phyloP scores from a whole-genome alignment of 2,888 invertebrate species.

The Amiota mariae region DNA sequence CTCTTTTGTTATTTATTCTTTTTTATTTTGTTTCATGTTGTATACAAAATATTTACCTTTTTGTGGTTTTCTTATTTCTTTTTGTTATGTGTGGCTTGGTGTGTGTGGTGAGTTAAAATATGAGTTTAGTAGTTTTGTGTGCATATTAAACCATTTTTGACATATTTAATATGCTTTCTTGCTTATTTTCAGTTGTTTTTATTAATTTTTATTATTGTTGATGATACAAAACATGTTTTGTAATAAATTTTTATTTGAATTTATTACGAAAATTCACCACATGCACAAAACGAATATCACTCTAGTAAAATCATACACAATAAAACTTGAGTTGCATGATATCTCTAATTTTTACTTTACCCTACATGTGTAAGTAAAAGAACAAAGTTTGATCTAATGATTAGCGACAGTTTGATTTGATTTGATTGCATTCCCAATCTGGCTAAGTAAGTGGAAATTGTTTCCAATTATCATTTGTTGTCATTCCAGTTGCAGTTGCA shows the following conservation, averaged over 20 bases:
- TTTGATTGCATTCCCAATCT: constrained; percentile 24
- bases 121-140: constrained; percentile 23
- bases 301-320: too few relatives aligned
- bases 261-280: too few relatives aligned
- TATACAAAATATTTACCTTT: constrained; percentile 32
- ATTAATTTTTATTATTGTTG: constrained; percentile 53
- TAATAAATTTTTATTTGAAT: not conserved
- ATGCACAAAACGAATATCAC: too few relatives aligned
- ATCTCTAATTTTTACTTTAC: too few relatives aligned
- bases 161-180: constrained; percentile 59
- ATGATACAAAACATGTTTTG: not conserved
- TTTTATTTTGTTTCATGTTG: constrained; percentile 46
- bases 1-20: constrained; percentile 41
- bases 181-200: constrained; percentile 50
- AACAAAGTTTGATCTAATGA: constrained; percentile 15
- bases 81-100: constrained; percentile 1
- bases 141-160: constrained; percentile 62
- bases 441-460: constrained; percentile 28
- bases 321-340: too few relatives aligned
- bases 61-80: not conserved
- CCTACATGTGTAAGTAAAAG: too few relatives aligned
- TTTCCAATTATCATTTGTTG: constrained; percentile 25
- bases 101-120: constrained; percentile 17
- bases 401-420: constrained; percentile 24
- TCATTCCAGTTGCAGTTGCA: not conserved